Conservation (phyloP, 1,140 invertebrate species). For the Camponotus vicinus region DNA sequence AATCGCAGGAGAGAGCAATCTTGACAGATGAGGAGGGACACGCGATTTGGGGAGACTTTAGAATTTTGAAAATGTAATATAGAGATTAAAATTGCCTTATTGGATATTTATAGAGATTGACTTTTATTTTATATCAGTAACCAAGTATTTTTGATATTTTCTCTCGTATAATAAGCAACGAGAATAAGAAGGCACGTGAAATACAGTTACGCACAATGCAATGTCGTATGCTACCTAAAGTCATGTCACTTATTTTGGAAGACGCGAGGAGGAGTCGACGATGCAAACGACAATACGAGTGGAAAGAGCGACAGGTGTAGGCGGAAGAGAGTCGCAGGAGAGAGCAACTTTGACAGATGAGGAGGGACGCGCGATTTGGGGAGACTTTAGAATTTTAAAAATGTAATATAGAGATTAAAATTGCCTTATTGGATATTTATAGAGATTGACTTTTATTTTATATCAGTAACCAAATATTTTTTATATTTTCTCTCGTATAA, state of each 20-base stretch:
- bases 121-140: neutral
- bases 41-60: neutral
- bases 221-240: slow-evolving; percentile 17
- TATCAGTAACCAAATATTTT: neutral
- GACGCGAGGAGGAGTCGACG: neutral
- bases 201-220: slow-evolving; percentile 21
- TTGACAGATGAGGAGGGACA: slow-evolving; percentile 6
- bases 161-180: neutral
- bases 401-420: neutral
- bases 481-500: neutral
- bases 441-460: too few species aligned
- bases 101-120: too few species aligned
- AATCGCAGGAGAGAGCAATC: too few species aligned
- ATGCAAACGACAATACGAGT: slow-evolving; percentile 42
- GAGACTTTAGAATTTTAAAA: neutral
- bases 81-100: too few species aligned
- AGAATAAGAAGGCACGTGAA: neutral
- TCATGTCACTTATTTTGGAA: slow-evolving; percentile 27
- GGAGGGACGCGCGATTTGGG: neutral
- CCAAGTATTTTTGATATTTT: neutral
- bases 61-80: neutral
- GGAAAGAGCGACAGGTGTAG: slow-evolving; percentile 54
- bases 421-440: too few species aligned
- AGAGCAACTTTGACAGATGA: neutral
- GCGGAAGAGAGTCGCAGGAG: neutral